Percentiles rank a stretch among this genome's conserved stretches.
phyloP scores from a whole-genome alignment of 92 coral and sea anemone genomes.

The Heteractis magnifica region DNA sequence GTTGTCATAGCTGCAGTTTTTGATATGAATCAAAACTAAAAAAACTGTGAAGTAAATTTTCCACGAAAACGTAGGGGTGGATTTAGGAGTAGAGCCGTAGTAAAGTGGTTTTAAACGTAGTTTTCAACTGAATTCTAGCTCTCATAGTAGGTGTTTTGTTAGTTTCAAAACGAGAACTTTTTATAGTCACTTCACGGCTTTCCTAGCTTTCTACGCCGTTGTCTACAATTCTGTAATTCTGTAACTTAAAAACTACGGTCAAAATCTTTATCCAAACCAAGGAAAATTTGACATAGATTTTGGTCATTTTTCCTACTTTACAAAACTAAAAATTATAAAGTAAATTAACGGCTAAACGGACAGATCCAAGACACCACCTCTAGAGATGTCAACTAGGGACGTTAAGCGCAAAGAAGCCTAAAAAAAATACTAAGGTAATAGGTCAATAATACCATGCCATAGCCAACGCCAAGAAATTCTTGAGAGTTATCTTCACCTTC shows the following conservation, averaged over 20 bases:
- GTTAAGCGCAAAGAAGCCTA: too few species aligned
- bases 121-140: not conserved
- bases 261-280: slow-evolving; percentile 7
- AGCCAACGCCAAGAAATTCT: too few species aligned
- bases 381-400: too few species aligned
- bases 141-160: not conserved
- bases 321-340: too few species aligned
- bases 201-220: not conserved
- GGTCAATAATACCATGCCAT: too few species aligned
- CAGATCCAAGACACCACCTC: too few species aligned
- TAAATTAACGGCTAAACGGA: too few species aligned
- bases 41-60: too few species aligned
- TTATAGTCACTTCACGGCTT: not conserved
- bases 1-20: not conserved
- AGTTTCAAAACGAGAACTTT: not conserved
- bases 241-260: slow-evolving; percentile 6
- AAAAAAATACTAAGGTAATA: too few species aligned
- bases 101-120: too few species aligned
- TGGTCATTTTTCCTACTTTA: slow-evolving; percentile 12
- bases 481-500: too few species aligned
- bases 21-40: not conserved
- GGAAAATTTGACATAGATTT: slow-evolving; percentile 10
- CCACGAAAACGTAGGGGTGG: too few species aligned
- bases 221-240: not conserved
- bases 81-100: not conserved